Percentiles rank a stretch among this genome's conserved stretches.
phyloP scores from a whole-genome alignment of 2,888 invertebrate species.

The Agrilus cyanescens region DNA sequence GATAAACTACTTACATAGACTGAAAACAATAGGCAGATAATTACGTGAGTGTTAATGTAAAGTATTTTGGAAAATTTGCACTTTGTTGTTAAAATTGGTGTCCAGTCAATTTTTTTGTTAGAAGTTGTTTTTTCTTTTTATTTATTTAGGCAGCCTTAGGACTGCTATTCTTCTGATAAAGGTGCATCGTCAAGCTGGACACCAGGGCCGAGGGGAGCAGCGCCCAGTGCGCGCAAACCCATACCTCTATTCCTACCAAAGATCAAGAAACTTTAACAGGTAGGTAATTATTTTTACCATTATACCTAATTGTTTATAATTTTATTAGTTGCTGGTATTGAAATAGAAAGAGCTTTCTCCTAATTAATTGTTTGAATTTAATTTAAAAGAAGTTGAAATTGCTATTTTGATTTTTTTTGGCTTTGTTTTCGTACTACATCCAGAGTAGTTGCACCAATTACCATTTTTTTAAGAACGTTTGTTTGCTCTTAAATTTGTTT shows the following conservation, averaged over 20 bases:
- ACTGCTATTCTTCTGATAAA: conserved; percentile 22
- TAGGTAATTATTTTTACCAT: conserved; percentile 29
- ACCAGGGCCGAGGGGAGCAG: conserved; percentile 63
- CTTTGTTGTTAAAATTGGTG: not conserved
- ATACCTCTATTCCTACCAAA: conserved; percentile 29
- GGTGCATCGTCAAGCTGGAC: conserved; percentile 58
- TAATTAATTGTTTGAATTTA: not conserved
- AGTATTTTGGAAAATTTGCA: not conserved
- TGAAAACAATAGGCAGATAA: too few relatives aligned
- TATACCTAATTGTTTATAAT: not conserved
- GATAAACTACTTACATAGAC: too few relatives aligned
- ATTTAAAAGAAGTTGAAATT: too few relatives aligned
- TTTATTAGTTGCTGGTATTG: not conserved
- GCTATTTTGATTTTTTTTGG: too few relatives aligned
- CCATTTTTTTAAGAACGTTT: too few relatives aligned
- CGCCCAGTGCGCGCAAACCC: conserved; percentile 46
- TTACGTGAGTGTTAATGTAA: too few relatives aligned
- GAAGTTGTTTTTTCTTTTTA: not conserved
- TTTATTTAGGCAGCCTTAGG: not conserved
- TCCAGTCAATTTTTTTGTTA: not conserved
- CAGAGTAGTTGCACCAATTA: too few relatives aligned
- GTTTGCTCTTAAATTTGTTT: not conserved
- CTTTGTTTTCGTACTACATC: too few relatives aligned
- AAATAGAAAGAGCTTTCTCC: not conserved
- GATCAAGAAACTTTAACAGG: conserved; percentile 63